phyloP scores from a whole-genome alignment of 2,888 invertebrate genomes.

The Drosophila pseudotakahashii region DNA sequence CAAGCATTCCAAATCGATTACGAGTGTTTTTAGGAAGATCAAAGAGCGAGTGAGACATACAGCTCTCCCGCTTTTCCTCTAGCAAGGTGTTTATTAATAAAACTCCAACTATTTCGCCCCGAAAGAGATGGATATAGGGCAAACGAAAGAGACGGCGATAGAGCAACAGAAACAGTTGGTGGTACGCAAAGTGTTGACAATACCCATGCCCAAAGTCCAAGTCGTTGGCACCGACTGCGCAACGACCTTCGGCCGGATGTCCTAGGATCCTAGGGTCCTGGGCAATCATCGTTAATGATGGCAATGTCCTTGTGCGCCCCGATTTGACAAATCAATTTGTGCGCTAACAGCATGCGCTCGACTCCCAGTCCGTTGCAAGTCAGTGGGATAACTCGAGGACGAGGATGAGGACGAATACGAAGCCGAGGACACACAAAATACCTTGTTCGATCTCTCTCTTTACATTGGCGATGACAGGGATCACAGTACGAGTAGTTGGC shows the following conservation, averaged over 20 bases:
- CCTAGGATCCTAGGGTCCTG: slow-evolving; percentile 44
- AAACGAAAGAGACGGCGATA: slow-evolving; percentile 11
- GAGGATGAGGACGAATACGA: not conserved
- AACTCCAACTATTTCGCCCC: slow-evolving; percentile 58
- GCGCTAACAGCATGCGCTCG: slow-evolving; percentile 71
- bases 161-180: slow-evolving; percentile 72
- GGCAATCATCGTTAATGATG: slow-evolving; percentile 80
- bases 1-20: slow-evolving; percentile 83
- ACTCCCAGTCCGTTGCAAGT: slow-evolving; percentile 30
- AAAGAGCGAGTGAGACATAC: slow-evolving; percentile 48
- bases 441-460: not conserved
- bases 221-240: slow-evolving; percentile 71
- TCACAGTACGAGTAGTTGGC: slow-evolving; percentile 62
- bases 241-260: slow-evolving; percentile 67
- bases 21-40: slow-evolving; percentile 67
- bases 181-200: slow-evolving; percentile 77
- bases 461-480: slow-evolving; percentile 22
- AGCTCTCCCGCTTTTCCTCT: slow-evolving; percentile 1
- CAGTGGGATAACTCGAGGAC: slow-evolving; percentile 61
- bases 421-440: slow-evolving; percentile 16
- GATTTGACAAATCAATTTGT: slow-evolving; percentile 77
- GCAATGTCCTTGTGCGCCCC: slow-evolving; percentile 74
- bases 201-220: slow-evolving; percentile 40
- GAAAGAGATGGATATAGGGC: slow-evolving; percentile 7
- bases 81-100: slow-evolving; percentile 69